phyloP scores from a whole-genome alignment of 2,797 vertebrate genomes.

The Avahi laniger region DNA sequence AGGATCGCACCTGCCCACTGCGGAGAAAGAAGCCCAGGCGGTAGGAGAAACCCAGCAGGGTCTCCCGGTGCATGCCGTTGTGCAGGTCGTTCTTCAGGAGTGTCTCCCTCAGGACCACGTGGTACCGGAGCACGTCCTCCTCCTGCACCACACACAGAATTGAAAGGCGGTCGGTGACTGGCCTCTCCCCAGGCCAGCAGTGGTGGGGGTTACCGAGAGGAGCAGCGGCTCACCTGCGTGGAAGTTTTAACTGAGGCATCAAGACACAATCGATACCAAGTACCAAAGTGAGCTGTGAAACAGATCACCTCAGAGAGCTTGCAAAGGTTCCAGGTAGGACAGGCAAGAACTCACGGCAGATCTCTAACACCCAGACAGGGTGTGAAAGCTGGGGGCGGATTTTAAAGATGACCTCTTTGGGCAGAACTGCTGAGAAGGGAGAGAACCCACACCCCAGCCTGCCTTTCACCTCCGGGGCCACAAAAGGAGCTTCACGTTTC shows the following conservation, averaged over 20 bases:
- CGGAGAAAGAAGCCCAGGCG: conserved; percentile 89
- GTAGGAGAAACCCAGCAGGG: conserved; percentile 92
- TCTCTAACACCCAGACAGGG: neutral
- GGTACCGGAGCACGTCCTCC: conserved; percentile 89
- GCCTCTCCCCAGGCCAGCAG: neutral
- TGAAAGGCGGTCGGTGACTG: accelerated
- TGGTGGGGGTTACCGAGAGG: too few species aligned
- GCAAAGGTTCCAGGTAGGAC: neutral
- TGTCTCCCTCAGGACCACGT: conserved; percentile 88
- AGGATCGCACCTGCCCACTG: conserved; percentile 85
- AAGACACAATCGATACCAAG: neutral
- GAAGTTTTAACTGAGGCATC: neutral
- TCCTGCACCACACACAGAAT: conserved; percentile 82
- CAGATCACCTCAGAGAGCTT: neutral
- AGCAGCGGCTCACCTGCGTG: neutral
- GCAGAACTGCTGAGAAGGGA: neutral
- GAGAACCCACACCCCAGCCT: neutral
- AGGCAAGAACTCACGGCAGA: neutral
- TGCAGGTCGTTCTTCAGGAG: conserved; percentile 89
- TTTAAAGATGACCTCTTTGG: neutral
- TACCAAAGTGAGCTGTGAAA: neutral
- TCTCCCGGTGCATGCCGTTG: conserved; percentile 90
- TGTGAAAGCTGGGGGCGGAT: neutral
- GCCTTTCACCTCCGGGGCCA: neutral
- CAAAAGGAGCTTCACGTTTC: neutral